Conservation (phyloP, 2,888 invertebrate species). For the Andrena camellia region DNA sequence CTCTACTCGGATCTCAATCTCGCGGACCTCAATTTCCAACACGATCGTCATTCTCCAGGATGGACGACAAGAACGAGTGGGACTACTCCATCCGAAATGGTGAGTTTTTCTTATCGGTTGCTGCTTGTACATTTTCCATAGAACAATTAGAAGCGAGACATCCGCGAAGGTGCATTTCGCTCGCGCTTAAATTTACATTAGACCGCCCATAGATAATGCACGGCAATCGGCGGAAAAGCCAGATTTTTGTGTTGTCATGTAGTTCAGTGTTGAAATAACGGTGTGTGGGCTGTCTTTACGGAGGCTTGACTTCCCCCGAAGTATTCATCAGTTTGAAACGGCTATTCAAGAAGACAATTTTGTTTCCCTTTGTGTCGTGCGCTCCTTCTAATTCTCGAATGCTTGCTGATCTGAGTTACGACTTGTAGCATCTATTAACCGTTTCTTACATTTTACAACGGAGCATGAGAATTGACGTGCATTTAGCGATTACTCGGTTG, state of each 20-base stretch:
- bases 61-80: constrained; percentile 86
- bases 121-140: no score
- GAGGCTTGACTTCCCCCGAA: no score
- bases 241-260: neutral
- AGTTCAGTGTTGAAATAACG: neutral
- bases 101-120: constrained; percentile 81
- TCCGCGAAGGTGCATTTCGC: neutral
- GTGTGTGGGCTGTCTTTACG: neutral
- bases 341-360: neutral
- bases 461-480: no score
- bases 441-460: neutral
- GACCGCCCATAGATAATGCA: neutral
- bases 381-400: neutral
- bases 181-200: constrained; percentile 13
- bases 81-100: constrained; percentile 88
- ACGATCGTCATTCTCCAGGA: constrained; percentile 62
- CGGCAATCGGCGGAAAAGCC: neutral
- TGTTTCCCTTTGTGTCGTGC: neutral
- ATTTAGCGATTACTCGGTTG: no score
- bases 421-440: neutral
- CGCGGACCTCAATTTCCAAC: constrained; percentile 82
- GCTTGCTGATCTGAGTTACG: no score
- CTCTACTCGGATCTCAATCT: constrained; percentile 83
- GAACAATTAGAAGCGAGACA: no score
- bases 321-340: neutral